phyloP scores from a whole-genome alignment of 2,888 invertebrate species.

The Drosophila limbata region DNA sequence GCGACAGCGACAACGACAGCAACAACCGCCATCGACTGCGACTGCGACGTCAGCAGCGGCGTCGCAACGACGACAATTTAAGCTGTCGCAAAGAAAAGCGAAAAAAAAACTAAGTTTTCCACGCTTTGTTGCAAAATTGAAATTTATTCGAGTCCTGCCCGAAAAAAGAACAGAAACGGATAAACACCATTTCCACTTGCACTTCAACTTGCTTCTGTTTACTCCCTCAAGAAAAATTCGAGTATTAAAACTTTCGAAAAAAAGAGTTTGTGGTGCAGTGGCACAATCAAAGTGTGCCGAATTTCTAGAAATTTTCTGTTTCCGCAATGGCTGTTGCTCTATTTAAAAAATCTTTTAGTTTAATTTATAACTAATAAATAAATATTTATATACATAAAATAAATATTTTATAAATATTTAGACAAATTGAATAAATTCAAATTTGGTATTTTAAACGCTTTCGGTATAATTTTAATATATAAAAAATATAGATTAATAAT shows the following conservation, averaged over 20 bases:
- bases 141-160: slow-evolving; percentile 70
- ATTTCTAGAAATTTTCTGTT: neutral
- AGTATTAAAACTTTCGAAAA: slow-evolving; percentile 39
- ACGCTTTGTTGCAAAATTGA: slow-evolving; percentile 68
- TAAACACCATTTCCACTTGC: slow-evolving; percentile 75
- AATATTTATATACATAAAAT: too few species aligned
- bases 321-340: neutral
- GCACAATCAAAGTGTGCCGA: neutral
- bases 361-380: too few species aligned
- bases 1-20: slow-evolving; percentile 50
- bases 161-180: slow-evolving; percentile 59
- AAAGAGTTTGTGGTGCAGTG: slow-evolving; percentile 17
- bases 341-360: neutral
- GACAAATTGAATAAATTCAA: neutral
- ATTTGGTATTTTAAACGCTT: neutral
- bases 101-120: slow-evolving; percentile 45
- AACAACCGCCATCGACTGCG: slow-evolving; percentile 21
- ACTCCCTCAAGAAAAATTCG: slow-evolving; percentile 28
- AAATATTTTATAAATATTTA: too few species aligned
- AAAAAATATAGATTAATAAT: too few species aligned
- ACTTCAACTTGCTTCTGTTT: slow-evolving; percentile 60
- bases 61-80: slow-evolving; percentile 69
- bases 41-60: slow-evolving; percentile 46
- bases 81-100: slow-evolving; percentile 56
- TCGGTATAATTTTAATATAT: too few species aligned